These are phyloP conservation scores for Ctenicera cuprea DNA, from an alignment of 2,888 invertebrate genomes.

Conservation along the genomic window DNA sequence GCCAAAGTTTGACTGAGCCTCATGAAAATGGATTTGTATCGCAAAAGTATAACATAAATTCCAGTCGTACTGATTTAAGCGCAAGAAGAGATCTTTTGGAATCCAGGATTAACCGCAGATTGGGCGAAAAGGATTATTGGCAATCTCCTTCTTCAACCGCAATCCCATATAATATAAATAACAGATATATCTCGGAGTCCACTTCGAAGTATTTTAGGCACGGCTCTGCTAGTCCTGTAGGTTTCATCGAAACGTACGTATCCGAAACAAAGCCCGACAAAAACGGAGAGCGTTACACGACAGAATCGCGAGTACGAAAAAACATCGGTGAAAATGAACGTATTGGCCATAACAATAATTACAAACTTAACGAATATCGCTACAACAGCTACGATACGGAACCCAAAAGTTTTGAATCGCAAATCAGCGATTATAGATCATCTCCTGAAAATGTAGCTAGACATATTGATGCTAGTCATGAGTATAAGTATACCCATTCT, in stretches of 20 bases:
- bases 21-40: slow-evolving; percentile 59
- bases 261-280: slow-evolving; percentile 75
- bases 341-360: slow-evolving; percentile 62
- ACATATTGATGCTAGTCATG: slow-evolving; percentile 67
- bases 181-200: slow-evolving; percentile 75
- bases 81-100: slow-evolving; percentile 85
- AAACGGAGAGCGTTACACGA: slow-evolving; percentile 71
- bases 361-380: slow-evolving; percentile 61
- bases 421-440: slow-evolving; percentile 77
- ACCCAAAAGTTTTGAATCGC: slow-evolving; percentile 81
- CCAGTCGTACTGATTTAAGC: slow-evolving; percentile 77
- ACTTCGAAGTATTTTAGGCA: slow-evolving; percentile 75
- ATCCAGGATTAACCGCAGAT: slow-evolving; percentile 81
- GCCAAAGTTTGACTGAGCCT: slow-evolving; percentile 71
- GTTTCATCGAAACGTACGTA: slow-evolving; percentile 73
- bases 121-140: slow-evolving; percentile 69
- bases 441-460: slow-evolving; percentile 75
- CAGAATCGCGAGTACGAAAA: slow-evolving; percentile 72
- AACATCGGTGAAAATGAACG: slow-evolving; percentile 68
- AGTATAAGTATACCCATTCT: slow-evolving; percentile 58
- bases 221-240: slow-evolving; percentile 75
- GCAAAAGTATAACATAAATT: slow-evolving; percentile 44
- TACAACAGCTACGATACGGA: slow-evolving; percentile 74
- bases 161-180: slow-evolving; percentile 69
- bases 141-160: slow-evolving; percentile 69